Conservation (phyloP, 2,113 vertebrate genomes). For the Vulpes lagopus region DNA sequence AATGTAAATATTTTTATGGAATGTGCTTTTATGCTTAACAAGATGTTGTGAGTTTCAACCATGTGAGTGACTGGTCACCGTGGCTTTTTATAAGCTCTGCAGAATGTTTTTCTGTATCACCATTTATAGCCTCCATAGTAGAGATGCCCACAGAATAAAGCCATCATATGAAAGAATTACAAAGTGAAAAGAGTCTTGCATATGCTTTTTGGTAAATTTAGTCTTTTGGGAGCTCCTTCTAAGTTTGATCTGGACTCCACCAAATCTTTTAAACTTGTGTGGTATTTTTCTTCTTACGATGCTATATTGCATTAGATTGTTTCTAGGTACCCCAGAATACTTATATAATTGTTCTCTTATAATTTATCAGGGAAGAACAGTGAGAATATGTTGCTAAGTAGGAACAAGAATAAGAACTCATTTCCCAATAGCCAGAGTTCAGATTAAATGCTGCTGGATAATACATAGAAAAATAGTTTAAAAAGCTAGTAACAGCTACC, state of each 20-base stretch:
- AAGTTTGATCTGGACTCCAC: background rate
- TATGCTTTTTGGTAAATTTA: background rate
- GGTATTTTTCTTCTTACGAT: background rate
- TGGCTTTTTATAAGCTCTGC: background rate
- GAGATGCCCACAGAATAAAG: background rate
- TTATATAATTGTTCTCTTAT: background rate
- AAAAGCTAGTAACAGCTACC: no score
- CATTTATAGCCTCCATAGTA: background rate
- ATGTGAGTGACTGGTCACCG: background rate
- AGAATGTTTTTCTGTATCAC: background rate
- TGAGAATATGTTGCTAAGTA: background rate
- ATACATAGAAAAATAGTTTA: background rate
- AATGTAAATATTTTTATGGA: background rate
- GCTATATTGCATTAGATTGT: background rate
- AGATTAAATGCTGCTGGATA: background rate
- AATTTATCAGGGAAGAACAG: background rate
- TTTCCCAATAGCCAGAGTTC: background rate
- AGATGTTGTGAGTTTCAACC: background rate
- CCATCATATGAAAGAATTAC: background rate
- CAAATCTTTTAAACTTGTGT: background rate
- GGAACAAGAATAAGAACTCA: background rate
- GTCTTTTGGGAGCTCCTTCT: background rate
- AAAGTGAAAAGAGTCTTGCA: background rate
- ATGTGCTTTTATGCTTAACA: constrained; percentile 12
- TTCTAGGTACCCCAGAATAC: background rate